These are phyloP conservation scores for Ladona fulva DNA, from an alignment of 1,140 invertebrate species.

Conservation along the genomic window DNA sequence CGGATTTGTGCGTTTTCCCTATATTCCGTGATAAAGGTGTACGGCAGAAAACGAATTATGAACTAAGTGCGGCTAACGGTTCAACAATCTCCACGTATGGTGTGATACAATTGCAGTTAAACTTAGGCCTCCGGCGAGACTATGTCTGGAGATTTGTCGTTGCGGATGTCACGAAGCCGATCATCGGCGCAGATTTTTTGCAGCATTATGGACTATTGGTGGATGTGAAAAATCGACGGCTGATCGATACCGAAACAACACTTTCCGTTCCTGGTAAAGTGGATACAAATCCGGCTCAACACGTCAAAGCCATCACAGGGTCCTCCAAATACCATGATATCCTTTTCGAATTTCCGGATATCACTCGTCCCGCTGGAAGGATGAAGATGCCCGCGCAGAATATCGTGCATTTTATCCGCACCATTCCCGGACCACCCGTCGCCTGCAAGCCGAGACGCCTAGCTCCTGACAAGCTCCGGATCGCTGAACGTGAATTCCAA, in stretches of 20 bases:
- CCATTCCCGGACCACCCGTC: neutral
- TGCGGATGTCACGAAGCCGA: conserved; percentile 16
- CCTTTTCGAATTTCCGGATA: neutral
- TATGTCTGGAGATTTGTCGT: conserved; percentile 22
- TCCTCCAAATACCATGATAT: no score
- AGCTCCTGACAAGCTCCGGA: neutral
- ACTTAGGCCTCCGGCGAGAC: conserved; percentile 21
- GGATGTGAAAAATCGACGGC: neutral
- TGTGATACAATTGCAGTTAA: conserved; percentile 5
- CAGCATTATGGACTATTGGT: no score
- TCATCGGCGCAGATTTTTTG: no score
- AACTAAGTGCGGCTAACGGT: no score
- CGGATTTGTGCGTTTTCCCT: no score
- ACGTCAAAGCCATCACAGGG: neutral
- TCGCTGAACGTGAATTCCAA: conserved; percentile 20
- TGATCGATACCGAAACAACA: conserved; percentile 20
- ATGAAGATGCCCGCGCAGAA: neutral
- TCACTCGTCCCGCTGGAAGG: neutral
- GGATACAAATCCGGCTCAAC: neutral
- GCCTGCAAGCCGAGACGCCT: neutral
- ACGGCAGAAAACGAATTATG: no score
- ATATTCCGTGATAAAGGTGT: no score
- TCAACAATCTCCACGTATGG: conserved; percentile 21
- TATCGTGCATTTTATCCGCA: neutral
- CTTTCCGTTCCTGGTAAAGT: no score